A percentile compares a stretch with the other conserved stretches of the same genome.
Evolutionary conservation across 2,797 vertebrate species (phyloP).

Genomic region (Ctenochaetus hawaiiensis): DNA sequence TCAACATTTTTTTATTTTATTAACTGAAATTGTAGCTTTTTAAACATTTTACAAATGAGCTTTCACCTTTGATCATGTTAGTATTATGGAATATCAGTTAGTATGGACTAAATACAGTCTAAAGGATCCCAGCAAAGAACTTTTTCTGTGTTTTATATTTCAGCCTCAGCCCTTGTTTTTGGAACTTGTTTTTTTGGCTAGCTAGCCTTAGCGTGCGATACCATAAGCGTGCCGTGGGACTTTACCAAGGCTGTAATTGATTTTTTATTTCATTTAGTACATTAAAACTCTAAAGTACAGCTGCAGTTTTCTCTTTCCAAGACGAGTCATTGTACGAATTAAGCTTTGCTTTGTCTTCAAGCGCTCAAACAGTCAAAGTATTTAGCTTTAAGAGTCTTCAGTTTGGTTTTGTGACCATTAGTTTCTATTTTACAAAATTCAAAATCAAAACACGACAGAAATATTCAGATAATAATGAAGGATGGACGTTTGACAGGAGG

Average conservation of each 20-base stretch:
- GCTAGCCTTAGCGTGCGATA: conserved; percentile 40
- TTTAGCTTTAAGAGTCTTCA: conserved; percentile 23
- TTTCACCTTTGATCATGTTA: neutral
- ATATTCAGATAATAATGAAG: conserved; percentile 40
- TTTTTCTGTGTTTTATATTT: conserved; percentile 3
- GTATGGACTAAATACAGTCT: neutral
- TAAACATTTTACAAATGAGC: neutral
- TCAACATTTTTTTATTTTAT: too few relatives aligned
- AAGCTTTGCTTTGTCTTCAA: conserved; percentile 24
- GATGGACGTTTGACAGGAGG: conserved; percentile 19
- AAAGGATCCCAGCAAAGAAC: neutral
- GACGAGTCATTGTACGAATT: conserved; percentile 34
- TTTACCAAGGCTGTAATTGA: conserved; percentile 30
- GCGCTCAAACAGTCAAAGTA: conserved; percentile 24
- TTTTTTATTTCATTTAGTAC: conserved; percentile 31
- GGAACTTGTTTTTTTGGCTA: conserved; percentile 22
- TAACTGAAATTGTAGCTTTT: neutral
- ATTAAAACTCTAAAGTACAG: conserved; percentile 41
- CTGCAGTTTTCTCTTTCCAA: conserved; percentile 27
- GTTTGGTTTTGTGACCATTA: conserved; percentile 22
- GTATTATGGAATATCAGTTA: neutral
- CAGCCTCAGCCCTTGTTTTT: conserved; percentile 5
- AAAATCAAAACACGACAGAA: neutral
- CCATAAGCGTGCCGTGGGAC: neutral
- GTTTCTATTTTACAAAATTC: conserved; percentile 2